phyloP scores from a whole-genome alignment of 2,113 vertebrate species.

The Gopherus flavomarginatus region DNA sequence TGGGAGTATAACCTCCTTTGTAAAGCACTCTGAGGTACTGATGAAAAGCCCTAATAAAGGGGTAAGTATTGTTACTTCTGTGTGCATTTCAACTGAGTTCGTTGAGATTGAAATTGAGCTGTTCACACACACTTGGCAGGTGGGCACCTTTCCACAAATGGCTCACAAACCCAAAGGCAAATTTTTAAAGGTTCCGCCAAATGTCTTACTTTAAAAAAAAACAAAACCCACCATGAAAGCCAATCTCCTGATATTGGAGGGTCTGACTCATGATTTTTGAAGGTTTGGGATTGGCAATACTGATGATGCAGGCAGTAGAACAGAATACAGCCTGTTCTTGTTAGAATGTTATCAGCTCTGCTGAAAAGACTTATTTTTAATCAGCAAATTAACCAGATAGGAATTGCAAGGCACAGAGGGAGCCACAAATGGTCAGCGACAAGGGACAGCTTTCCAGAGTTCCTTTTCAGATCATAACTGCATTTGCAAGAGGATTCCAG shows the following conservation, averaged over 20 bases:
- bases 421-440: slow-evolving; percentile 68
- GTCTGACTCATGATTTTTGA: slow-evolving; percentile 25
- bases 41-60: background rate
- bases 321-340: slow-evolving; percentile 62
- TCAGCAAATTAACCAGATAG: slow-evolving; percentile 55
- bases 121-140: background rate
- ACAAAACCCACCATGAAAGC: background rate
- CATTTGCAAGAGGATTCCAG: slow-evolving; percentile 67
- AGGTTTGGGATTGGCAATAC: slow-evolving; percentile 40
- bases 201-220: background rate
- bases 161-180: background rate
- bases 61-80: background rate
- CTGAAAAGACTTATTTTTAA: slow-evolving; percentile 39
- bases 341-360: slow-evolving; percentile 59
- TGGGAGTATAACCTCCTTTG: background rate
- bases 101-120: background rate
- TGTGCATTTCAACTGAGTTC: background rate
- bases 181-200: background rate
- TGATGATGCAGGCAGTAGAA: slow-evolving; percentile 55
- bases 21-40: background rate
- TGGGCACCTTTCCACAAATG: background rate
- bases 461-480: slow-evolving; percentile 21
- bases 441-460: slow-evolving; percentile 64
- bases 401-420: slow-evolving; percentile 64
- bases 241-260: background rate